Evolutionary conservation across 37 sponge, comb jelly and placozoan genomes (phyloP).

Genomic region (Hormiphora californensis): DNA sequence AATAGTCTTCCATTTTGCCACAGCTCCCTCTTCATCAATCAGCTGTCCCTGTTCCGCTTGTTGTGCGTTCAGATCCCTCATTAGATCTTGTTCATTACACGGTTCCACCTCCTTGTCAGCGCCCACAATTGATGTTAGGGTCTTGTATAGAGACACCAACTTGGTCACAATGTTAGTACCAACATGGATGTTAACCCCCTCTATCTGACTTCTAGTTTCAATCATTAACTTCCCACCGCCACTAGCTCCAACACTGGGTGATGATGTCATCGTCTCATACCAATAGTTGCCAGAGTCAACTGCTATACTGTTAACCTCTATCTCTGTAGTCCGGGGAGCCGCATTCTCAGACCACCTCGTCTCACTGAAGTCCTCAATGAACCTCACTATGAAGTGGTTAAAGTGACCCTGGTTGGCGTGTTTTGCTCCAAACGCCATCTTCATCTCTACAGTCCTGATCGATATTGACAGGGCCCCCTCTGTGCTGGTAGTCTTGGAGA

Average conservation of each 20-base stretch:
- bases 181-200: slow-evolving; percentile 31
- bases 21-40: slow-evolving; percentile 16
- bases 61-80: slow-evolving; percentile 17
- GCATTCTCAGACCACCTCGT: slow-evolving; percentile 49
- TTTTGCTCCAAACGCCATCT: slow-evolving; percentile 32
- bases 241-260: background rate
- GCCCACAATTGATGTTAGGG: slow-evolving; percentile 45
- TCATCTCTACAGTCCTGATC: slow-evolving; percentile 49
- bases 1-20: slow-evolving; percentile 32
- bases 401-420: slow-evolving; percentile 43
- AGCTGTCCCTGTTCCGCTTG: slow-evolving; percentile 30
- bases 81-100: background rate
- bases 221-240: slow-evolving; percentile 25
- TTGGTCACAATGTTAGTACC: slow-evolving; percentile 41
- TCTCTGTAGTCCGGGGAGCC: slow-evolving; percentile 12
- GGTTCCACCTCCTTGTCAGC: background rate
- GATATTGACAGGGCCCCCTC: slow-evolving; percentile 41
- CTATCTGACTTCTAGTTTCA: background rate
- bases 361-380: slow-evolving; percentile 38
- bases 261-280: slow-evolving; percentile 8
- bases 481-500: background rate
- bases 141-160: slow-evolving; percentile 43
- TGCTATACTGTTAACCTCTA: slow-evolving; percentile 9
- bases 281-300: slow-evolving; percentile 29
- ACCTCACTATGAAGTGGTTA: slow-evolving; percentile 27